Evolutionary conservation across 1,140 invertebrate species (phyloP), one percentile per base, ranked within the genome.

Genomic region (Drosophila dunni): DNA sequence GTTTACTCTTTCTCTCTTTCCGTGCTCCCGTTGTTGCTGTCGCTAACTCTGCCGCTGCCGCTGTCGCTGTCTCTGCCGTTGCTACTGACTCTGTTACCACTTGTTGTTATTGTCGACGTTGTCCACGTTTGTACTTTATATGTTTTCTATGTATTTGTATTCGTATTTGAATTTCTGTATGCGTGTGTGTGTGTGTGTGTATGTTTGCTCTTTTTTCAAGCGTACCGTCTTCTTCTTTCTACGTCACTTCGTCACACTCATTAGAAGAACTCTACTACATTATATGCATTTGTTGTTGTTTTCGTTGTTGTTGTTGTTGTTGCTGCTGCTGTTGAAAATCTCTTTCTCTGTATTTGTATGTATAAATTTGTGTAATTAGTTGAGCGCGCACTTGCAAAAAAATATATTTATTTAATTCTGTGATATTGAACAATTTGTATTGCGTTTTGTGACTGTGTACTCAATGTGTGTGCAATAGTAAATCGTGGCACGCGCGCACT

Each of bases 401-500:
- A 50, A 36, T 44, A 42, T 15, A 13, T 48, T 44, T 34, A 42
- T 29, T 29, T 65, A 17, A 17, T 5, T 7, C 17, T 46, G 17
- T 46, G 44, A 20, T 17, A 29, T 20, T 17, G 9, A 44, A 50
- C 20, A 42, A 57, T 74, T 74, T 46, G 56, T 73, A 67, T 73
- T 68, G 44, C 17, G 24, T 51, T 73, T 73, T 73, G 64, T 68
- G 70, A 73, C 64, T 73, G 40, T 53, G 33, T 38, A 29, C 62
- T 20, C 24, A 42, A 33, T 64, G 60, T 58, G 53, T 57, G 54
- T 73, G 64, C 44, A 56, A 63, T 62, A 45, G 67, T 65, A 50
- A 72, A 68, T 73, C 70, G 70, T 68, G 70, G 57, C 70, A 73
- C 64, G 70, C 70, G 70, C 70, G 70, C 64, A 73, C 70, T 61